Conservation (phyloP, 2,888 invertebrate genomes). For the Conistra vaccinii region DNA sequence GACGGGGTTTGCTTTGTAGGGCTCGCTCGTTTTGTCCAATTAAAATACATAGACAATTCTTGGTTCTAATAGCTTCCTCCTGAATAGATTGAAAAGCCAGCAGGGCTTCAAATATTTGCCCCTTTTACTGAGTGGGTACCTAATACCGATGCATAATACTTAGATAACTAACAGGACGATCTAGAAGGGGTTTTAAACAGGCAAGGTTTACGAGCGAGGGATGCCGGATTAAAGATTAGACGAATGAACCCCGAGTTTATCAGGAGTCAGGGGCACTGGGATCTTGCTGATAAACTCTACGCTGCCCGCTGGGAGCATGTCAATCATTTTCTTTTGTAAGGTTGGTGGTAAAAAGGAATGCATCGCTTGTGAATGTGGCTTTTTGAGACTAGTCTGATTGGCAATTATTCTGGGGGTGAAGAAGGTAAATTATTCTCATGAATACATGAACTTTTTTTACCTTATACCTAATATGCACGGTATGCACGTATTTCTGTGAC, state of each 20-base stretch:
- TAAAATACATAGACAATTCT: no score
- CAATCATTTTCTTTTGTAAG: slow-evolving; percentile 12
- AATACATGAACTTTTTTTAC: neutral
- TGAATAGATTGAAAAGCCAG: neutral
- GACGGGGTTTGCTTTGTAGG: no score
- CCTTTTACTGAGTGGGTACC: neutral
- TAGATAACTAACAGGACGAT: neutral
- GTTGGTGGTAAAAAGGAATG: neutral
- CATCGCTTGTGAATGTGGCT: neutral
- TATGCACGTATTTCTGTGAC: no score
- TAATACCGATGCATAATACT: neutral
- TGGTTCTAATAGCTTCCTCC: no score
- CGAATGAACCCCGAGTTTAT: slow-evolving; percentile 18
- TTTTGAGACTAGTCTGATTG: neutral
- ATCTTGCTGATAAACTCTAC: slow-evolving; percentile 14
- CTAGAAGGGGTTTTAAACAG: slow-evolving; percentile 9
- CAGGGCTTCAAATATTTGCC: neutral
- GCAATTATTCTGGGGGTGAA: neutral
- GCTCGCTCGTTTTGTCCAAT: no score
- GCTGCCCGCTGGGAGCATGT: neutral
- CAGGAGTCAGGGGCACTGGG: neutral
- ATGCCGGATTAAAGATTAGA: slow-evolving; percentile 19
- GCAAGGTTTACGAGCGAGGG: slow-evolving; percentile 16
- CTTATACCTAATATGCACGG: neutral
- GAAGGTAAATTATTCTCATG: neutral